Evolutionary conservation across 2,888 invertebrate genomes (phyloP), one percentile per base, ranked within the genome.

Genomic region (Nomada lathburiana): DNA sequence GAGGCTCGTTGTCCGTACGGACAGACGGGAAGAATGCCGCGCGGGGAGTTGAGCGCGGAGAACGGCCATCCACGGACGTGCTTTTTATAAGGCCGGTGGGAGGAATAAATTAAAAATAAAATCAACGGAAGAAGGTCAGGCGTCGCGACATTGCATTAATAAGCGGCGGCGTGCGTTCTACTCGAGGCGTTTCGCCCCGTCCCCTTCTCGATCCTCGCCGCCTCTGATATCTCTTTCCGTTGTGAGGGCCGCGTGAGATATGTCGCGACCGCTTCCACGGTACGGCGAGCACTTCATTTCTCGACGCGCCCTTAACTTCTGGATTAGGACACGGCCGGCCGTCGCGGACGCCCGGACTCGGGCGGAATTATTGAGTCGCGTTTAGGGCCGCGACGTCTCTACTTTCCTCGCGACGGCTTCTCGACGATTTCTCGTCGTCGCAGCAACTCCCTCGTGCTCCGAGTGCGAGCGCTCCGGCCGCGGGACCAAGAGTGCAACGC

Each of bases 71-170:
- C 70, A 65, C 29, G 53, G 44, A 74, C 71, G 76, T 11, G 76
- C 7, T 63, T 80, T 77, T 83, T 74, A 70, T 78, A 76, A 83
- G 64, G 67, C 29, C 72, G 79, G 74, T 86, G 84, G 87, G 83
- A 84, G 85, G 87, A 90, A 90, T 89, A 89, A 87, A 89, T 89
- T 88, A 85, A 87, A 86, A 86, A 86, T 86, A 89, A 90, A 88
- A 86, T 87, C 82, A 86, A 82, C 89, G 73, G 84, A 84, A 76
- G 84, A 89, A 89, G 90, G 87, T 89, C 89, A 82, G 80, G 42
- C 74, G 78, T 81, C 79, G 85, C 84, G 86, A 87, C 87, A 83
- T 75, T 82, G 85, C 86, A 75, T 90, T 89, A 87, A 89, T 89
- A 89, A 89, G 88, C 80, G 69, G 63, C 26, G 62, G 47, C 67